phyloP scores from a whole-genome alignment of 2,113 vertebrate species.

The Neotragus pygmaeus region DNA sequence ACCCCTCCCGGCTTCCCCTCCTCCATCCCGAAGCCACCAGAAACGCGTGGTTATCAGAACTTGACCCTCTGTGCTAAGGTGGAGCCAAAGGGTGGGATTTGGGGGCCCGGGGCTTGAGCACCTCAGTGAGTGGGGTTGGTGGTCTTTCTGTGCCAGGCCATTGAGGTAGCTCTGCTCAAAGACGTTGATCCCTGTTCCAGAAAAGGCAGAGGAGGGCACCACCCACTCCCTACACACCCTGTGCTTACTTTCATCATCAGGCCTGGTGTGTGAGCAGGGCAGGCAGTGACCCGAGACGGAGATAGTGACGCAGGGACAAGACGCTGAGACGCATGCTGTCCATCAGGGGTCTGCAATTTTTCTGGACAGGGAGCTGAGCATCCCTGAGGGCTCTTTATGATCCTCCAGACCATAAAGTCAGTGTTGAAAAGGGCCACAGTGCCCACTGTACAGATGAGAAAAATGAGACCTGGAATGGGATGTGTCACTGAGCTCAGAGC shows the following conservation, averaged over 20 bases:
- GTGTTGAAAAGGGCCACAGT: background rate
- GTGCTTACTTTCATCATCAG: fast-evolving
- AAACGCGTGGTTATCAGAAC: fast-evolving
- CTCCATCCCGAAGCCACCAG: background rate
- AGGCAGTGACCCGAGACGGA: background rate
- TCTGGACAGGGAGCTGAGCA: background rate
- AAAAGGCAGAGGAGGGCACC: background rate
- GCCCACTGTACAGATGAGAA: background rate
- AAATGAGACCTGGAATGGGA: background rate
- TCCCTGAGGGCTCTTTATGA: background rate
- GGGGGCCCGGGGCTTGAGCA: fast-evolving
- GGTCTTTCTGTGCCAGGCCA: background rate
- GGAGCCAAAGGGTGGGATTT: too few species aligned
- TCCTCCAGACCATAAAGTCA: background rate
- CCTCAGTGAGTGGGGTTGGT: background rate
- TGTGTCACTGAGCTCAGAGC: too few species aligned
- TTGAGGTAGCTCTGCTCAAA: background rate
- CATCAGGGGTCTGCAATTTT: background rate
- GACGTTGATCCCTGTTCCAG: too few species aligned
- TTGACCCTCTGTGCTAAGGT: fast-evolving
- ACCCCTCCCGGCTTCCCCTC: background rate
- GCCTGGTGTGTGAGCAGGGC: fast-evolving
- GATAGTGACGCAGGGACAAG: background rate
- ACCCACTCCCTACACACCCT: fast-evolving
- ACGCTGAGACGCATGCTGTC: fast-evolving